Evolutionary conservation across 92 coral and sea anemone genomes (phyloP).

Genomic region (Hydrozoanthus gracilis): DNA sequence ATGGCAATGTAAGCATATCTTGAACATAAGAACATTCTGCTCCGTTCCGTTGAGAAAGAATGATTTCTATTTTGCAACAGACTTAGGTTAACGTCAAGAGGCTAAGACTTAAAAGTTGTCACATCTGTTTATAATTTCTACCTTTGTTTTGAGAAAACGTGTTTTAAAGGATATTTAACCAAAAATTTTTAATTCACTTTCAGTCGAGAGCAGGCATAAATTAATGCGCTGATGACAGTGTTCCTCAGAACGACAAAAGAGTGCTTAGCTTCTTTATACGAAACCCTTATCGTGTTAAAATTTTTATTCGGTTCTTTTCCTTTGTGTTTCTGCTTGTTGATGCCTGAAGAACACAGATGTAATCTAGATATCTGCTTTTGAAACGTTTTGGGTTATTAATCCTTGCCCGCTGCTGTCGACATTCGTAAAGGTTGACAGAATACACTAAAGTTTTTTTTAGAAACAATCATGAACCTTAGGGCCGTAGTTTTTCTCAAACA

Average conservation of each 20-base stretch:
- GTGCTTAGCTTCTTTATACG: no score
- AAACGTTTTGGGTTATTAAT: no score
- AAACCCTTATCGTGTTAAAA: no score
- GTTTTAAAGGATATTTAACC: neutral
- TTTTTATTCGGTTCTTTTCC: no score
- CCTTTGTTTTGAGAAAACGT: neutral
- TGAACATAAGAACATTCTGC: neutral
- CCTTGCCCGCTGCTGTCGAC: no score
- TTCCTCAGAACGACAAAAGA: neutral
- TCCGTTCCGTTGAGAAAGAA: neutral
- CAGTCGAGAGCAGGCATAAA: neutral
- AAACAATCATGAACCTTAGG: no score
- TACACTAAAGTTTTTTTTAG: no score
- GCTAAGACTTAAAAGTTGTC: neutral
- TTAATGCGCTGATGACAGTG: neutral
- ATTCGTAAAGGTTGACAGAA: no score
- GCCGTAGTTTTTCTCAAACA: no score
- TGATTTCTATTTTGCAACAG: neutral
- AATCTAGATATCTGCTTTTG: no score
- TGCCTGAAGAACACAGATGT: no score
- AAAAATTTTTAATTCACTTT: neutral
- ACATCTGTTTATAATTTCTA: neutral
- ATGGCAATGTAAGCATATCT: slow-evolving; percentile 5
- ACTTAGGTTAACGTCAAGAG: neutral
- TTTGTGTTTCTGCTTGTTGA: no score